Evolutionary conservation across 2,888 invertebrate species (phyloP), one percentile per base, ranked within the genome.

Genomic region (Coremacera marginata): DNA sequence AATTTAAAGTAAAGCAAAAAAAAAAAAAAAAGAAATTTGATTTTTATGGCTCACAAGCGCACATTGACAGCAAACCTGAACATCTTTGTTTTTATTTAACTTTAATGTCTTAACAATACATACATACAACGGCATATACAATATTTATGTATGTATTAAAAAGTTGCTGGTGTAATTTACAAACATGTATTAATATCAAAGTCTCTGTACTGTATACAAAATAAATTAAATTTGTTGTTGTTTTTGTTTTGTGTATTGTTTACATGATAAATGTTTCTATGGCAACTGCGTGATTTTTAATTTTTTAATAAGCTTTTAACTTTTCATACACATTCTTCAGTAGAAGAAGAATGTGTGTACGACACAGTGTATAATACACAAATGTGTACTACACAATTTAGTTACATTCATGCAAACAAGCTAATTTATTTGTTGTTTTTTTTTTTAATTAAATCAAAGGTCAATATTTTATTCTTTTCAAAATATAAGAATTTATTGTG

Each of bases 241-340:
- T 37, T 34, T 19, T 67, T 44, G n/a, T 37, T 68, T 9, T 25
- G 4, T 49, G 22, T 51, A 51, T 51, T 68, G 68, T 68, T 68
- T 51, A 68, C 68, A 68, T 49, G n/a, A 11, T 11, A 11, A 44
- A 44, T 49, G 68, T 68, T 68, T 68, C 68, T 68, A 68, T 68
- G 68, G 68, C 44, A 68, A 68, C 68, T 27, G 51, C 27, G 51
- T 68, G 25, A 16, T 34, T 16, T 68, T 68, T 51, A 5, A 68
- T 68, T 49, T 16, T 22, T 22, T 60, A 5, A 22, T 25, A 16
- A 27, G 60, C 25, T 60, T 60, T 44, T 31, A 25, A 49, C 49
- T 25, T 27, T 68, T 68, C 49, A 14, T 68, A 25, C n/a, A 51
- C n/a, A 7, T 57, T 34, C 34, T 16, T 31, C n/a, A n/a, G n/a